Evolutionary conservation across 2,797 vertebrate genomes (phyloP).

Genomic region (Delichon dasypus): DNA sequence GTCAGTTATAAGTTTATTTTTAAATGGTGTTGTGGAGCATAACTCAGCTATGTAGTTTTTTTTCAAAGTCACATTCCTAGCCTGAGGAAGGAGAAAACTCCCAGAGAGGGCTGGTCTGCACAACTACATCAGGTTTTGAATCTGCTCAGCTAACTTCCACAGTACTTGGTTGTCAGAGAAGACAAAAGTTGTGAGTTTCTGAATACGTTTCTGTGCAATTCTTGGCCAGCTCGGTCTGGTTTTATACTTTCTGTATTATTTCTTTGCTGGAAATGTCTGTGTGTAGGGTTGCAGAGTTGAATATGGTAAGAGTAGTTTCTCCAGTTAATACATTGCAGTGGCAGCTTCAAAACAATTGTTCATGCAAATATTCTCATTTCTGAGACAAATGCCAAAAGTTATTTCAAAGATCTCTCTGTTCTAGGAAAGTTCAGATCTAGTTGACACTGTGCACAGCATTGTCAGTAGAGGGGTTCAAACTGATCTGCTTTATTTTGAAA

Average conservation of each 20-base stretch:
- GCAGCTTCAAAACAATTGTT: neutral
- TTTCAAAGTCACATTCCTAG: neutral
- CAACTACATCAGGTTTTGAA: neutral
- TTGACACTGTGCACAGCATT: neutral
- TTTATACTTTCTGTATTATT: neutral
- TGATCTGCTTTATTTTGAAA: neutral
- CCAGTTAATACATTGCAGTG: neutral
- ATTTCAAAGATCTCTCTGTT: neutral
- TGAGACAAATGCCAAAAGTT: neutral
- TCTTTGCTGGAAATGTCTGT: neutral
- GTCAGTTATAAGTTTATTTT: neutral
- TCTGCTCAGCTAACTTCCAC: neutral
- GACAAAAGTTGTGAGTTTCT: neutral
- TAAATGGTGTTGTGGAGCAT: neutral
- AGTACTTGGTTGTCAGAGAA: neutral
- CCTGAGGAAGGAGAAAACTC: neutral
- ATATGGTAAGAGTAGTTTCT: neutral
- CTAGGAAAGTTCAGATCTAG: neutral
- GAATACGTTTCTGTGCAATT: neutral
- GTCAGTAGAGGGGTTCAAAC: neutral
- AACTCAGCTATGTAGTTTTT: neutral
- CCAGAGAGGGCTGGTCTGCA: neutral
- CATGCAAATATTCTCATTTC: neutral
- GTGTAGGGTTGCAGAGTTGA: neutral
- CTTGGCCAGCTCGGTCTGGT: neutral